Evolutionary conservation across 2,797 vertebrate genomes (phyloP).

Genomic region (Clarias platycephalus): DNA sequence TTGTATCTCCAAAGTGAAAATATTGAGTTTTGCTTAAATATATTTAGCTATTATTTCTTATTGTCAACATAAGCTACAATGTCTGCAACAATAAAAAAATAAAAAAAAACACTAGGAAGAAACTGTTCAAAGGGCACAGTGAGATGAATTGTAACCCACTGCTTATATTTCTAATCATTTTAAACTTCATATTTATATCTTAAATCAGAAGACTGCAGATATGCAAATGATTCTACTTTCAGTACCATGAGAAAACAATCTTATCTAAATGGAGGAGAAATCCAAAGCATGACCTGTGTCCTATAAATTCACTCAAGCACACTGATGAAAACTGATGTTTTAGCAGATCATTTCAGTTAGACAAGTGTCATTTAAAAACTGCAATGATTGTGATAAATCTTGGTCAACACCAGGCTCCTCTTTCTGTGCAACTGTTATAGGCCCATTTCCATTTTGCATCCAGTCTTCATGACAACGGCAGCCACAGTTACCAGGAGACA

Average conservation of each 20-base stretch:
- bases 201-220: background rate
- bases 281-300: background rate
- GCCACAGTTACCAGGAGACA: slow-evolving; percentile 71
- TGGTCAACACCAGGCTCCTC: slow-evolving; percentile 58
- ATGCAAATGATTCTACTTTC: background rate
- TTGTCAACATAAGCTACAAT: background rate
- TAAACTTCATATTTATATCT: no score
- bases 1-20: slow-evolving; percentile 38
- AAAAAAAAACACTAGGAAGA: background rate
- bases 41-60: background rate
- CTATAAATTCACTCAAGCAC: background rate
- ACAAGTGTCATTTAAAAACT: slow-evolving; percentile 64
- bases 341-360: slow-evolving; percentile 53
- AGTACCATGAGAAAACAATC: background rate
- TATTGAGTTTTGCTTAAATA: background rate
- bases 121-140: background rate
- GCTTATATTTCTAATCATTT: background rate
- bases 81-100: background rate
- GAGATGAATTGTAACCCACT: background rate
- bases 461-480: slow-evolving; percentile 71
- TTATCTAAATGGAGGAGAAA: background rate
- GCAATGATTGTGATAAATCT: slow-evolving; percentile 69
- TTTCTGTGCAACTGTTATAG: slow-evolving; percentile 57
- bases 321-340: slow-evolving; percentile 17
- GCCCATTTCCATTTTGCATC: slow-evolving; percentile 57